A percentile compares a stretch with the other conserved stretches of the same genome.
Conservation (phyloP, 35 echinoderm and acorn worm genomes). For the Anneissia japonica region DNA sequence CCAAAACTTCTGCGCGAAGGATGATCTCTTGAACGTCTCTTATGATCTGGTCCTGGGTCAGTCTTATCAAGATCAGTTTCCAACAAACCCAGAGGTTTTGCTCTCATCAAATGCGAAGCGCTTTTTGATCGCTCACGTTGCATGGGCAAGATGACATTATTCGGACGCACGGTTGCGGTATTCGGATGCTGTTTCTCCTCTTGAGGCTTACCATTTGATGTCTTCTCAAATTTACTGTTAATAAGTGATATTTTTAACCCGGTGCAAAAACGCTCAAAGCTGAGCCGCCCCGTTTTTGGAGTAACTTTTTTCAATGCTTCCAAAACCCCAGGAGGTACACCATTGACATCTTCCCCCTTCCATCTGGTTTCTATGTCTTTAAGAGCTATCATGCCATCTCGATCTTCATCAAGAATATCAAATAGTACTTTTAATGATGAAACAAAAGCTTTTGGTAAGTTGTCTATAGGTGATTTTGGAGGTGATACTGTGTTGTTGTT, state of each 20-base stretch:
- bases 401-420: conserved; percentile 94
- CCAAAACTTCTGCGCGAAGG: neutral
- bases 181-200: conserved; percentile 58
- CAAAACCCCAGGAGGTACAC: conserved; percentile 69
- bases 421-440: conserved; percentile 80
- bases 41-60: neutral
- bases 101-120: conserved; percentile 50
- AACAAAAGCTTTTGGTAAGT: conserved; percentile 79
- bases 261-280: conserved; percentile 86
- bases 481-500: neutral
- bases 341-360: conserved; percentile 58
- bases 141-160: conserved; percentile 75
- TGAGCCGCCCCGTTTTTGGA: conserved; percentile 61
- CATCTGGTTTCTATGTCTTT: conserved; percentile 74
- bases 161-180: conserved; percentile 77
- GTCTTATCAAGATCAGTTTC: neutral
- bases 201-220: conserved; percentile 3
- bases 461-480: neutral
- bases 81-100: neutral
- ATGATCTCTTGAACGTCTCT: neutral
- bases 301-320: conserved; percentile 64
- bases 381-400: conserved; percentile 58
- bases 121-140: conserved; percentile 35
- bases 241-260: conserved; percentile 69
- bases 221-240: conserved; percentile 36